Evolutionary conservation across 2,888 invertebrate genomes (phyloP).

Genomic region (Diabrotica balteata): DNA sequence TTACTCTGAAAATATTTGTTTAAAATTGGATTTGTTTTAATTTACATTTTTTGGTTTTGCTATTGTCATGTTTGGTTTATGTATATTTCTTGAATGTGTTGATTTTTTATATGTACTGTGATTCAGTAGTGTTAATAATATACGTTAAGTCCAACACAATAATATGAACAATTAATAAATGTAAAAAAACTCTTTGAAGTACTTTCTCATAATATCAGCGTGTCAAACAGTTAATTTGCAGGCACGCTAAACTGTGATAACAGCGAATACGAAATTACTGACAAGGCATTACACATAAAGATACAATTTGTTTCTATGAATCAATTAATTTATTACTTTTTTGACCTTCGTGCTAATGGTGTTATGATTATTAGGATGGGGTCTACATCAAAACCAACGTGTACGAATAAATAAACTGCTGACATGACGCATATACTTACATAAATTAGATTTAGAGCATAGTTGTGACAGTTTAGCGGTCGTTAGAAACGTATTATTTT

Average conservation of each 20-base stretch:
- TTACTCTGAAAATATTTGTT: too few species aligned
- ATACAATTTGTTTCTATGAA: slow-evolving; percentile 32
- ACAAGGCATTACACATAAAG: slow-evolving; percentile 24
- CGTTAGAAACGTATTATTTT: too few species aligned
- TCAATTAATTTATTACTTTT: slow-evolving; percentile 37
- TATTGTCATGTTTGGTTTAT: too few species aligned
- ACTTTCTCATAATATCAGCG: background rate
- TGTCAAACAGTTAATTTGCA: slow-evolving; percentile 1
- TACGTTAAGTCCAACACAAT: background rate
- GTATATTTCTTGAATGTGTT: too few species aligned
- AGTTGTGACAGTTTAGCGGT: too few species aligned
- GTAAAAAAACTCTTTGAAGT: background rate
- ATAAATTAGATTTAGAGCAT: too few species aligned
- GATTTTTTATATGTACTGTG: too few species aligned
- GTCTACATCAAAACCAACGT: slow-evolving; percentile 4
- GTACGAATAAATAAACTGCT: background rate
- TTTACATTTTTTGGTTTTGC: too few species aligned
- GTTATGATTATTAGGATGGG: slow-evolving; percentile 21
- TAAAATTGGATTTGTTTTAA: too few species aligned
- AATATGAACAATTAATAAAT: background rate
- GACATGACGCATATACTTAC: background rate
- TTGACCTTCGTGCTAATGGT: slow-evolving; percentile 37
- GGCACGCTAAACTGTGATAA: slow-evolving; percentile 7
- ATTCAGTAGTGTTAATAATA: too few species aligned
- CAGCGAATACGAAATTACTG: slow-evolving; percentile 19